These are phyloP conservation scores for Whitmania pigra DNA, from an alignment of 1,140 invertebrate species.

Conservation along the genomic window DNA sequence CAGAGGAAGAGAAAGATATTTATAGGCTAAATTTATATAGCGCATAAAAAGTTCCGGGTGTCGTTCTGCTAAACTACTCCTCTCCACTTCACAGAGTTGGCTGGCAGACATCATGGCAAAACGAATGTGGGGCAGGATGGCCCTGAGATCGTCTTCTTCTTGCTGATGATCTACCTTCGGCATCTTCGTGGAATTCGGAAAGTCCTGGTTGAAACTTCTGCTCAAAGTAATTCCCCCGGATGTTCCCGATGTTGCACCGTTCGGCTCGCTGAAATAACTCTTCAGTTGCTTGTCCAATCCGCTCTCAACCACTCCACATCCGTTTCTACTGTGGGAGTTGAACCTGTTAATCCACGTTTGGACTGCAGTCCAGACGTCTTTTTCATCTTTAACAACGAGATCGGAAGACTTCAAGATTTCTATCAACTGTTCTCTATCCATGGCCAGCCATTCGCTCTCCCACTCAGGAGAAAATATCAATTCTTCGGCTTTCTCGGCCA, in stretches of 20 bases:
- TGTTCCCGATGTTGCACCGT: too few relatives aligned
- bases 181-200: constrained; percentile 22
- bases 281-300: too few relatives aligned
- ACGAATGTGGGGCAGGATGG: constrained; percentile 33
- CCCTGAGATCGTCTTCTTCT: constrained; percentile 31
- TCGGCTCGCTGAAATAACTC: too few relatives aligned
- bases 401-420: constrained; percentile 43
- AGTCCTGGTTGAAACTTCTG: constrained; percentile 30
- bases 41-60: constrained; percentile 36
- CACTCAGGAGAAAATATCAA: constrained; percentile 40
- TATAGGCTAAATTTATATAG: constrained; percentile 41
- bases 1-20: constrained; percentile 41
- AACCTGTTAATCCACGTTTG: constrained; percentile 31
- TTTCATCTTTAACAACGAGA: constrained; percentile 38
- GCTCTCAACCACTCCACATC: too few relatives aligned
- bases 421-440: constrained; percentile 43
- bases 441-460: constrained; percentile 41
- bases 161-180: constrained; percentile 26
- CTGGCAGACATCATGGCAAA: constrained; percentile 45
- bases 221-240: too few relatives aligned
- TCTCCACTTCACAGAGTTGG: constrained; percentile 40
- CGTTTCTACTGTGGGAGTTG: constrained; percentile 18
- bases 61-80: constrained; percentile 31
- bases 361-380: constrained; percentile 35
- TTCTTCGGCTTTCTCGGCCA: constrained; percentile 41